Conservation (phyloP, 2,113 vertebrate species). For the Himantopus leucocephalus region DNA sequence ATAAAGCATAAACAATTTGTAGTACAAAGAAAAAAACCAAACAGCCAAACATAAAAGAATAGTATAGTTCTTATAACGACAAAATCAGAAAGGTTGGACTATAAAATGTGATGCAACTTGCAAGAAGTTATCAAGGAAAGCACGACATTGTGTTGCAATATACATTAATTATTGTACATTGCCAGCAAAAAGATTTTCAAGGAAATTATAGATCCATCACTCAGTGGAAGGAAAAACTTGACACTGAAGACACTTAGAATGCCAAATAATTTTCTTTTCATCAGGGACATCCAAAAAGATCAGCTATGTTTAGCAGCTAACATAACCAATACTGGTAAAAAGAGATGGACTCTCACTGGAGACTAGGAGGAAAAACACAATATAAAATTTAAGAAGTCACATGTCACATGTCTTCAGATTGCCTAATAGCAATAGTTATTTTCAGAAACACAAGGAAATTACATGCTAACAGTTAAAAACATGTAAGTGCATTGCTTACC, state of each 20-base stretch:
- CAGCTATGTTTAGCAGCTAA: not conserved
- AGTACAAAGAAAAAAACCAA: not conserved
- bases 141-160: not conserved
- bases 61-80: not conserved
- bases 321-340: not conserved
- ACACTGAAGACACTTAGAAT: not conserved
- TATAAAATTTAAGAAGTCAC: not conserved
- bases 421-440: not conserved
- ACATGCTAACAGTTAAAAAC: not conserved
- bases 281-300: not conserved
- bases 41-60: not conserved
- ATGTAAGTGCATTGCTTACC: not conserved
- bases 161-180: not conserved
- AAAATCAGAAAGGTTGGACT: not conserved
- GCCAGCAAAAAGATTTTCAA: not conserved
- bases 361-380: not conserved
- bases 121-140: not conserved
- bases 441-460: not conserved
- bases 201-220: not conserved
- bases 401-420: not conserved
- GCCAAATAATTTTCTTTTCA: not conserved
- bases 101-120: not conserved
- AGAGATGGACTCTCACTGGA: not conserved
- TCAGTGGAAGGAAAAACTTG: not conserved
- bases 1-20: not conserved